phyloP scores from a whole-genome alignment of 2,797 vertebrate genomes.

The Erethizon dorsatum region DNA sequence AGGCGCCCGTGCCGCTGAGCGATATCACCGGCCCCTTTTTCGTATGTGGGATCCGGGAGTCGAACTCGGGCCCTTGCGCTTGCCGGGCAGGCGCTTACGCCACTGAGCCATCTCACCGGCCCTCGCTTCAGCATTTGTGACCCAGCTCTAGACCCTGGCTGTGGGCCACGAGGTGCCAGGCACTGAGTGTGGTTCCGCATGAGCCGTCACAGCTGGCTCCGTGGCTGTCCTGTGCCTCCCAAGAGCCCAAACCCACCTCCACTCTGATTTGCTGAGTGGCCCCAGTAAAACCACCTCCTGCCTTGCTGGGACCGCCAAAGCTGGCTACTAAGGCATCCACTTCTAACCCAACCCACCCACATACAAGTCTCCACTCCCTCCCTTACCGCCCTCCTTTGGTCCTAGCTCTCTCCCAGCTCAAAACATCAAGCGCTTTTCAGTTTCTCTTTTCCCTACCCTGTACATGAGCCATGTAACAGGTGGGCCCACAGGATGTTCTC shows the following conservation, averaged over 20 bases:
- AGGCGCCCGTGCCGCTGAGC: too few relatives aligned
- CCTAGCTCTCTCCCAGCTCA: neutral
- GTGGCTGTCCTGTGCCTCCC: neutral
- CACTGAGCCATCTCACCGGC: too few relatives aligned
- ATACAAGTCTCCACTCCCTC: neutral
- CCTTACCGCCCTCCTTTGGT: accelerated
- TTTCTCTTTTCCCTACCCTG: too few relatives aligned
- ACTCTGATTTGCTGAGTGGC: neutral
- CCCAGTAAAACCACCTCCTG: neutral
- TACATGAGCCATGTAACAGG: neutral
- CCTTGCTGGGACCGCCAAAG: neutral
- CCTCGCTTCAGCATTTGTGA: neutral
- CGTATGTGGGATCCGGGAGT: too few relatives aligned
- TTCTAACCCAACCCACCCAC: neutral
- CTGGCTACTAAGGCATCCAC: neutral
- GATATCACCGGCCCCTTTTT: too few relatives aligned
- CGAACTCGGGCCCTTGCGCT: too few relatives aligned
- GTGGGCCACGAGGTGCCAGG: neutral
- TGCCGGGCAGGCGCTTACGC: too few relatives aligned
- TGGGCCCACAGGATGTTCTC: neutral
- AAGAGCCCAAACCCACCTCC: neutral
- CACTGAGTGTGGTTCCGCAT: accelerated
- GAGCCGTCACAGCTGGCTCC: accelerated
- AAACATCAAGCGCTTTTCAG: neutral
- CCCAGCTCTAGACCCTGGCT: too few relatives aligned